These are phyloP conservation scores for Phrynocephalus guinanensis DNA, from an alignment of 2,797 vertebrate species.

Conservation along the genomic window DNA sequence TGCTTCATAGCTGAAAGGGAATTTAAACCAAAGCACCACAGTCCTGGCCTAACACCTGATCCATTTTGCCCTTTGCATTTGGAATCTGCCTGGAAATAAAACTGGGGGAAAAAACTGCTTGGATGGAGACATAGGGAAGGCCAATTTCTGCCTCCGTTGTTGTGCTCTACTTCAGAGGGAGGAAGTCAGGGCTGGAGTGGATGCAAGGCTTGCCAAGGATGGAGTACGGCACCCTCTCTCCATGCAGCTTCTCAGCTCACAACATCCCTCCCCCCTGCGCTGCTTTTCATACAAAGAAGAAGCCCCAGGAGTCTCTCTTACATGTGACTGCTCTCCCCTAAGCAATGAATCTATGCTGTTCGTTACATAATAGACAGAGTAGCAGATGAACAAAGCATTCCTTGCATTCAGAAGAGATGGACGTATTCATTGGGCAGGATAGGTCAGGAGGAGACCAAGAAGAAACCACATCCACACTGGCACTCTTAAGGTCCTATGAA, in stretches of 20 bases:
- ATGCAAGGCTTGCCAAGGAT: background rate
- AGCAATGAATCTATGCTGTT: background rate
- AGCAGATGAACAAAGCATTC: background rate
- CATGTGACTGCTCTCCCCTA: background rate
- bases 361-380: background rate
- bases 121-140: too few relatives aligned
- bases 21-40: background rate
- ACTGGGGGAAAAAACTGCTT: too few relatives aligned
- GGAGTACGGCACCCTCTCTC: background rate
- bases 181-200: background rate
- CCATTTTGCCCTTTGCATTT: too few relatives aligned
- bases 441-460: background rate
- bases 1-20: background rate
- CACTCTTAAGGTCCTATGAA: background rate
- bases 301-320: background rate
- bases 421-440: background rate
- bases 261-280: background rate
- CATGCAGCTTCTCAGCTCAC: background rate
- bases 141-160: too few relatives aligned
- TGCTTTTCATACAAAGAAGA: background rate
- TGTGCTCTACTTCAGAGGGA: too few relatives aligned
- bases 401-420: background rate
- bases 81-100: too few relatives aligned
- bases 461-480: background rate
- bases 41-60: too few relatives aligned